Evolutionary conservation across 2,797 vertebrate genomes (phyloP).

Genomic region (Hydrophis major): DNA sequence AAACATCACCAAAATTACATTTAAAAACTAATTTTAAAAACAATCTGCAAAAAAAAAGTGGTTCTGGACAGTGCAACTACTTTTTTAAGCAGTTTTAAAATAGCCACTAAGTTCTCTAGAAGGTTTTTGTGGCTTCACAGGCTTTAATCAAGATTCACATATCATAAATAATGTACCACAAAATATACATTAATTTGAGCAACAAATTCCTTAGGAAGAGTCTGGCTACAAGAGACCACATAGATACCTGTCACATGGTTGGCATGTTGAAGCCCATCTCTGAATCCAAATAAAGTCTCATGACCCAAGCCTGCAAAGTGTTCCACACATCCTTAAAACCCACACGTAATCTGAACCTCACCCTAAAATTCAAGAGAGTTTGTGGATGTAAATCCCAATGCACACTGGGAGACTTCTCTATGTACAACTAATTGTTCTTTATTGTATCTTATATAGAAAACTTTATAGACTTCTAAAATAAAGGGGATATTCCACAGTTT

Average conservation of each 20-base stretch:
- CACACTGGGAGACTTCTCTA: constrained; percentile 51
- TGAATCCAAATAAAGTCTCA: constrained; percentile 63
- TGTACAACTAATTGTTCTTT: constrained; percentile 60
- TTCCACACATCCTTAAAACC: constrained; percentile 42
- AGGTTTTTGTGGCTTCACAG: constrained; percentile 71
- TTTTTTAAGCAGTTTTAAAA: constrained; percentile 68
- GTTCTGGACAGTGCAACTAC: constrained; percentile 76
- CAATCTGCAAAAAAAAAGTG: constrained; percentile 71
- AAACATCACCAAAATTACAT: constrained; percentile 78
- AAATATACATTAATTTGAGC: constrained; percentile 73
- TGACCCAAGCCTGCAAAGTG: constrained; percentile 51
- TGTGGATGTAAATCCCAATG: constrained; percentile 50
- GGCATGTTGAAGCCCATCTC: constrained; percentile 62
- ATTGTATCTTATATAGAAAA: constrained; percentile 60
- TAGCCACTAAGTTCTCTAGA: constrained; percentile 70
- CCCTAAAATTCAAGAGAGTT: background rate
- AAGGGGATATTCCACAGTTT: constrained; percentile 36
- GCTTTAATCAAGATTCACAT: constrained; percentile 71
- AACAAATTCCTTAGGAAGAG: constrained; percentile 70
- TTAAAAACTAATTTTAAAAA: constrained; percentile 71
- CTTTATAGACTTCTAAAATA: constrained; percentile 37
- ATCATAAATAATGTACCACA: constrained; percentile 75
- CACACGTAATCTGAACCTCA: constrained; percentile 14
- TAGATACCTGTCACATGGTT: constrained; percentile 45
- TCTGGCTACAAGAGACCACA: constrained; percentile 65